Evolutionary conservation across 2,797 vertebrate species (phyloP), one percentile per base, ranked within the genome.

Genomic region (Geotrypetes seraphini): DNA sequence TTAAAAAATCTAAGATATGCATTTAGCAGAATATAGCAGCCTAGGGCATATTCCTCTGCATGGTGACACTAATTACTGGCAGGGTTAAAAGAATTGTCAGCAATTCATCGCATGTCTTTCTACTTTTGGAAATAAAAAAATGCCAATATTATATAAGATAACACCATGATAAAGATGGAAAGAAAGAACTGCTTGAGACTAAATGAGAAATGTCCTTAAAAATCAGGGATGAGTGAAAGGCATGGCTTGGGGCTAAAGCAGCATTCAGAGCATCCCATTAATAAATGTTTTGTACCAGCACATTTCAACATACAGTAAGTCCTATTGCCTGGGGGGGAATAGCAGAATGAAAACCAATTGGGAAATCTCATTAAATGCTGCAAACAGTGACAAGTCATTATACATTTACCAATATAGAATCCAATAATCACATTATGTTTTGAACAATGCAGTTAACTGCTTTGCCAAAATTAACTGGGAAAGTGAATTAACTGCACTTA

Each of bases 321-420:
- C 12, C 36, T 31, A 28, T 5, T 45, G 32, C 21, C 56, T 47
- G 38, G 45, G 57, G 50, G 43, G 43, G 33, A 9, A 22, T 43
- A 34, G 62, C 53, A 47, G 33, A 65, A 44, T 28, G 39, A 50
- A 63, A 63, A 33, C 16, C 54, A 65, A 65, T 21, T 12, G 38
- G 37, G 26, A 60, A 66, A 61, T 53, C 63, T 69, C 50, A 64
- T 70, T 73, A 66, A 50, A 56, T n/a, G 27, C 36, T 66, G 38
- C 43, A 52, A 65, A 43, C 12, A 52, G 41, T 39, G 61, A 49
- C 31, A 57, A 38, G 49, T 57, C 18, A 23, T 62, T 62, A 60
- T 55, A 39, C 55, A 57, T 54, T 48, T 54, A 42, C 40, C 33
- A 37, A 45, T 33, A 44, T 3, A 54, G 12, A 26, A 59, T 51